Evolutionary conservation across 2,888 invertebrate species (phyloP).

Genomic region (Lasioglossum figueresi): DNA sequence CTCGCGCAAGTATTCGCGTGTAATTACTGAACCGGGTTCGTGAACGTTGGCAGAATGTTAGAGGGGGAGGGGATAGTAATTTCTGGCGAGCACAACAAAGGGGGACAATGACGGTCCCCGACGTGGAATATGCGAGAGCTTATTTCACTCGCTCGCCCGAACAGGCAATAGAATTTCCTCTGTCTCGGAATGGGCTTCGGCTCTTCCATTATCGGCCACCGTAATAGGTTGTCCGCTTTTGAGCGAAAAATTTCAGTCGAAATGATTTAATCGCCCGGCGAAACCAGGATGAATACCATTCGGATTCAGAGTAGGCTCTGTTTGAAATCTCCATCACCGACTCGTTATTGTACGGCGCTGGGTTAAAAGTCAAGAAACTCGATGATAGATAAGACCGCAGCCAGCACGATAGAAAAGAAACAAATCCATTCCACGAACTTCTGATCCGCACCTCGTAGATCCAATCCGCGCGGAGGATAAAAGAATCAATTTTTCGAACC

Average conservation of each 20-base stretch:
- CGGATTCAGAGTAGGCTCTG: background rate
- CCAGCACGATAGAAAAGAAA: background rate
- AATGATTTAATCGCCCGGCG: background rate
- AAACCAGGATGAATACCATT: background rate
- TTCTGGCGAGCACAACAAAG: constrained; percentile 27
- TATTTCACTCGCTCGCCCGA: background rate
- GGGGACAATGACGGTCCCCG: constrained; percentile 4
- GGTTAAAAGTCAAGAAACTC: background rate
- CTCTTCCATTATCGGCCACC: background rate
- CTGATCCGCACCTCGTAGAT: background rate
- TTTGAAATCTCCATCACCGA: background rate
- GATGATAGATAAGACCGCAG: background rate
- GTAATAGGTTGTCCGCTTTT: background rate
- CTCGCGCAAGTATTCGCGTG: constrained; percentile 30
- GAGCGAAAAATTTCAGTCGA: background rate
- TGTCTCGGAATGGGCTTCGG: background rate
- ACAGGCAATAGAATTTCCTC: constrained; percentile 32
- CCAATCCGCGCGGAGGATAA: background rate
- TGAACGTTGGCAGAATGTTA: background rate
- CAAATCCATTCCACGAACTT: background rate
- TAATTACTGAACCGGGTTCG: constrained; percentile 45
- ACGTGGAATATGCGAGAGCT: background rate
- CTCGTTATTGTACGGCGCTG: background rate
- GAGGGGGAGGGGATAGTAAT: constrained; percentile 24
- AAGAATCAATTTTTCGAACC: background rate